These are phyloP conservation scores for Ochropleura plecta DNA, from an alignment of 2,888 invertebrate genomes.

Conservation along the genomic window DNA sequence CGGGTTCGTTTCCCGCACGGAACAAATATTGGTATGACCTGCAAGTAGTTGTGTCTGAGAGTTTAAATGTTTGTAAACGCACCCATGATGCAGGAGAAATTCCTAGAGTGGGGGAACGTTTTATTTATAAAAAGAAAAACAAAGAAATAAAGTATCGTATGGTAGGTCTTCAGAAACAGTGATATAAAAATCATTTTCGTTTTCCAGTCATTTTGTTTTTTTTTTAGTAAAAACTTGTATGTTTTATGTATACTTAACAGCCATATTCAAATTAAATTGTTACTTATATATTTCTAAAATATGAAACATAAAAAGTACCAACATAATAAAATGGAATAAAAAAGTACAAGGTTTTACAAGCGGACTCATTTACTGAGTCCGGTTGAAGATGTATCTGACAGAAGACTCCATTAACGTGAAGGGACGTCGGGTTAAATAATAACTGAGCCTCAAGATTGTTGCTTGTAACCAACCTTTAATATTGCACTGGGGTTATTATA, in stretches of 20 bases:
- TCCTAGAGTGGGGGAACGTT: too few relatives aligned
- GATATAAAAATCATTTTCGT: not conserved
- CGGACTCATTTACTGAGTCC: conserved; percentile 57
- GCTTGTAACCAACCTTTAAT: conserved; percentile 50
- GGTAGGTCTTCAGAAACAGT: not conserved
- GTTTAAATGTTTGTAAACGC: too few relatives aligned
- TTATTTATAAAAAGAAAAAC: too few relatives aligned
- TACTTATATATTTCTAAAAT: not conserved
- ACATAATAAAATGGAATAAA: conserved; percentile 43
- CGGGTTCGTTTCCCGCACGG: too few relatives aligned
- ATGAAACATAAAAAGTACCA: not conserved
- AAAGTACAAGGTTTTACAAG: conserved; percentile 24
- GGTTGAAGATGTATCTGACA: conserved; percentile 76
- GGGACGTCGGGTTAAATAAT: conserved; percentile 77
- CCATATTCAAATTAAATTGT: not conserved
- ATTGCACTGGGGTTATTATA: conserved; percentile 40
- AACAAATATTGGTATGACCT: too few relatives aligned
- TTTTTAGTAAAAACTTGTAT: not conserved
- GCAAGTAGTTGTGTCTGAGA: too few relatives aligned
- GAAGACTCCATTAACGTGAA: conserved; percentile 77
- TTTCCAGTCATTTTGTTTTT: not conserved
- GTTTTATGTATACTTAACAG: not conserved
- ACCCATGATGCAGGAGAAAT: too few relatives aligned
- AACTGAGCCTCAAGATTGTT: conserved; percentile 72
- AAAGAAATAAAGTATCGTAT: not conserved